A percentile compares a stretch with the other conserved stretches of the same genome.
phyloP scores from a whole-genome alignment of 2,113 vertebrate species.

The Misgurnus mizolepis region DNA sequence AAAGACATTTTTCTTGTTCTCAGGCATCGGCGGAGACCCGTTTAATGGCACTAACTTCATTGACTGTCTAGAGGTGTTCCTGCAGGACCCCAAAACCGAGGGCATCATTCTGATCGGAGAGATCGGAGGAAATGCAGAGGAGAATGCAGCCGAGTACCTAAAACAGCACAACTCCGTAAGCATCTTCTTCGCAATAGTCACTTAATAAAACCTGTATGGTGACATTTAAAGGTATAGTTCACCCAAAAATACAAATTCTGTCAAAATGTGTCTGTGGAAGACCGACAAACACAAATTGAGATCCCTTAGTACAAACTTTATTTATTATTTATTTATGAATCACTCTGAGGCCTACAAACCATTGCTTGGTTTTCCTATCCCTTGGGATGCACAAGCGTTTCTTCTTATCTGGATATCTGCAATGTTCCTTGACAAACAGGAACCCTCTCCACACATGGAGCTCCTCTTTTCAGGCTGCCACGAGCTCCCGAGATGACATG shows the following conservation, averaged over 20 bases:
- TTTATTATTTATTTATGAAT: slow-evolving; percentile 7
- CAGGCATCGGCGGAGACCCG: slow-evolving; percentile 96
- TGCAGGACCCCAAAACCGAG: slow-evolving; percentile 90
- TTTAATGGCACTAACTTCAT: slow-evolving; percentile 99
- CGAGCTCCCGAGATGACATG: neutral
- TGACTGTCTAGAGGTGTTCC: slow-evolving; percentile 96
- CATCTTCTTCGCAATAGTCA: neutral
- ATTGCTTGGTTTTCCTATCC: neutral
- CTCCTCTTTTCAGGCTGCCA: neutral
- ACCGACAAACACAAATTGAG: too few species aligned
- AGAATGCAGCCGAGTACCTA: slow-evolving; percentile 91
- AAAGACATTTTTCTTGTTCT: slow-evolving; percentile 53
- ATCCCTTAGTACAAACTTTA: neutral
- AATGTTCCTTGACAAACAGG: neutral
- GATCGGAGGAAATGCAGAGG: slow-evolving; percentile 94
- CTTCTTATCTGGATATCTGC: slow-evolving; percentile 9
- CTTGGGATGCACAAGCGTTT: slow-evolving; percentile 6
- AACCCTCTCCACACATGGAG: slow-evolving; percentile 3
- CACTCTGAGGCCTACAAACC: neutral
- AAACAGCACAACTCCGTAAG: slow-evolving; percentile 90
- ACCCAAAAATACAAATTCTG: too few species aligned
- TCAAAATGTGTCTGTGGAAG: too few species aligned
- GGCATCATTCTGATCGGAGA: slow-evolving; percentile 97
- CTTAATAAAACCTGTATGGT: too few species aligned
- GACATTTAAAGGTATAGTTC: too few species aligned